Percentiles rank a stretch among this genome's conserved stretches.
Conservation (phyloP, 1,140 invertebrate species). For the Drosophila equinoxialis region DNA sequence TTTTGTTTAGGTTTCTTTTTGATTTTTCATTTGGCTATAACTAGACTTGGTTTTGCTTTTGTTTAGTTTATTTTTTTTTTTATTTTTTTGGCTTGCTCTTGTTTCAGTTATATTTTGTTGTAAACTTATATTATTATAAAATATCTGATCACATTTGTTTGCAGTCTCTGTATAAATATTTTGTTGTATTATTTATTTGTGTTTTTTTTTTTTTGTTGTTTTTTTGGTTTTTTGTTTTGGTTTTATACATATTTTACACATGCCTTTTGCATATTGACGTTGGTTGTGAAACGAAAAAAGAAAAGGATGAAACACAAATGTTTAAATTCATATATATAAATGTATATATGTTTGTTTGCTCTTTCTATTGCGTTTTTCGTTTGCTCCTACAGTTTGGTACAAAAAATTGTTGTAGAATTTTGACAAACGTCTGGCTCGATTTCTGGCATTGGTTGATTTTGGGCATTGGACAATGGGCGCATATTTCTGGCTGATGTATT, state of each 20-base stretch:
- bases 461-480: neutral
- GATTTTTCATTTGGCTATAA: constrained; percentile 71
- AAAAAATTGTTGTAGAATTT: constrained; percentile 80
- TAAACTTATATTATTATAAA: constrained; percentile 82
- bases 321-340: neutral
- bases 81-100: constrained; percentile 23
- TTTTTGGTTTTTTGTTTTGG: constrained; percentile 40
- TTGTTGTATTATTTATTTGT: constrained; percentile 63
- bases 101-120: constrained; percentile 55
- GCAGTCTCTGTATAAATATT: constrained; percentile 83
- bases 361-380: constrained; percentile 81
- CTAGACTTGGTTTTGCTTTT: constrained; percentile 32
- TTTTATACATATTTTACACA: constrained; percentile 75
- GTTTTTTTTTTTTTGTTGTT: constrained; percentile 50
- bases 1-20: constrained; percentile 61
- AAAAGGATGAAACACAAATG: constrained; percentile 28
- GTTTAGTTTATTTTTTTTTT: neutral
- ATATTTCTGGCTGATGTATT: too few species aligned
- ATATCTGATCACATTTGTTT: constrained; percentile 83
- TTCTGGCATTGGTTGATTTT: constrained; percentile 29
- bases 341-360: constrained; percentile 14
- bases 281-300: constrained; percentile 9
- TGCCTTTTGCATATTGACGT: constrained; percentile 16
- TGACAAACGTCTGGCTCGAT: constrained; percentile 70
- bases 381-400: constrained; percentile 81